Evolutionary conservation across 2,888 invertebrate species (phyloP), one percentile per base, ranked within the genome.

Genomic region (Buathra laborator): DNA sequence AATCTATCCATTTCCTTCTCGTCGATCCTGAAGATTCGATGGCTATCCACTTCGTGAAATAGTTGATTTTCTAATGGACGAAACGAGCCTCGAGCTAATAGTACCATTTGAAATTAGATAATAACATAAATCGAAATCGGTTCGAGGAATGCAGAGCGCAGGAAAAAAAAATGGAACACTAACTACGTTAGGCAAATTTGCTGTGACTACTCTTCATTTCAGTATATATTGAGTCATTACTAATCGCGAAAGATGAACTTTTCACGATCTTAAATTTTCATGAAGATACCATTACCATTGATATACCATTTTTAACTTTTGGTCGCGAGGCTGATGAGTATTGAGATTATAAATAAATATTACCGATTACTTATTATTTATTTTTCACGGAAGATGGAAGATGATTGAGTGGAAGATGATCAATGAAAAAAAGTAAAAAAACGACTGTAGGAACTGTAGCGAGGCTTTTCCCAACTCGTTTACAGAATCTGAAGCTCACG

Each of bases 401-500:
- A 66, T 5, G 75, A 75, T 44, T 37, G 48, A 64, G 12, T 19
- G 64, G 10, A 16, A 46, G 64, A 51, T 4, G 48, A 62, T 6
- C 12, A 51, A 32, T 32, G 62, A 66, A 51, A 37, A 62, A 64
- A 51, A 37, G 32, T 51, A 64, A 46, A 66, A 62, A 64, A 37
- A 7, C 37, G 37, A 51, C 70, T 70, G 59, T 67, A 62, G 24
- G 64, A 59, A 48, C 16, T 24, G 66, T 14, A 32, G 46, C 16
- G 19, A 68, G 75, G 72, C 37, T 77, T 81, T 81, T 70, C 53
- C 80, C 48, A 82, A 72, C 79, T 86, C 83, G 82, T 86, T 81
- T 43, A 51, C 44, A 48, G 67, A 46, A 74, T 48, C 71, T 12
- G 44, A 66, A 83, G 70, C 72, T 46, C 44, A 67, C 67, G 75